Evolutionary conservation across 2,888 invertebrate genomes (phyloP).

Genomic region (Plebejus anna): DNA sequence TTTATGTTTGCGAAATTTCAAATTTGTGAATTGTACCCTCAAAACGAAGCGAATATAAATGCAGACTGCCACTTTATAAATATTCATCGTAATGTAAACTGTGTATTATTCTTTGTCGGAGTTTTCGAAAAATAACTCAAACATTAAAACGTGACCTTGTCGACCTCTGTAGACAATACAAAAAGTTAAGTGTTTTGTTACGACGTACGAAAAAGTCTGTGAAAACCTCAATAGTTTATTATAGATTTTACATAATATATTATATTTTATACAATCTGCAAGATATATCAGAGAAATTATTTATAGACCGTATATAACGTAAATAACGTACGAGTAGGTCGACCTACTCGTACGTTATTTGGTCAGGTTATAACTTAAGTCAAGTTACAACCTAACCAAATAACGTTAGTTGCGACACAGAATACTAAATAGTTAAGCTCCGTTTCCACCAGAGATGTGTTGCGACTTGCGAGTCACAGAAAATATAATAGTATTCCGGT

Average conservation of each 20-base stretch:
- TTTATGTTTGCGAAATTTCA: background rate
- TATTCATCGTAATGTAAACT: background rate
- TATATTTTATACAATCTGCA: background rate
- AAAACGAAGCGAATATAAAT: slow-evolving; percentile 2
- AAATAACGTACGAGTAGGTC: too few relatives aligned
- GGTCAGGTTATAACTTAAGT: too few relatives aligned
- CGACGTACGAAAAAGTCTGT: background rate
- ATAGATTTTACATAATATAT: background rate
- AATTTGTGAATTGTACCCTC: background rate
- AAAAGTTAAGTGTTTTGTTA: background rate
- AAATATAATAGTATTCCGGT: too few relatives aligned
- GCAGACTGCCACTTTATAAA: background rate
- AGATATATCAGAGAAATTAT: background rate
- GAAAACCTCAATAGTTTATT: background rate
- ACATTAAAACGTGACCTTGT: slow-evolving; percentile 1
- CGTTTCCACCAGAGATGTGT: too few relatives aligned
- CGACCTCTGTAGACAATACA: slow-evolving; percentile 13
- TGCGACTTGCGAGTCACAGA: too few relatives aligned
- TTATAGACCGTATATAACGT: too few relatives aligned
- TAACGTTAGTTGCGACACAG: too few relatives aligned
- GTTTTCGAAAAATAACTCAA: background rate
- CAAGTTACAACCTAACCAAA: too few relatives aligned
- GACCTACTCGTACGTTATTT: too few relatives aligned
- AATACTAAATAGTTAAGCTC: too few relatives aligned
- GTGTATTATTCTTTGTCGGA: slow-evolving; percentile 1